These are phyloP conservation scores for Leuciscus waleckii DNA, from an alignment of 2,797 vertebrate species.

Conservation along the genomic window DNA sequence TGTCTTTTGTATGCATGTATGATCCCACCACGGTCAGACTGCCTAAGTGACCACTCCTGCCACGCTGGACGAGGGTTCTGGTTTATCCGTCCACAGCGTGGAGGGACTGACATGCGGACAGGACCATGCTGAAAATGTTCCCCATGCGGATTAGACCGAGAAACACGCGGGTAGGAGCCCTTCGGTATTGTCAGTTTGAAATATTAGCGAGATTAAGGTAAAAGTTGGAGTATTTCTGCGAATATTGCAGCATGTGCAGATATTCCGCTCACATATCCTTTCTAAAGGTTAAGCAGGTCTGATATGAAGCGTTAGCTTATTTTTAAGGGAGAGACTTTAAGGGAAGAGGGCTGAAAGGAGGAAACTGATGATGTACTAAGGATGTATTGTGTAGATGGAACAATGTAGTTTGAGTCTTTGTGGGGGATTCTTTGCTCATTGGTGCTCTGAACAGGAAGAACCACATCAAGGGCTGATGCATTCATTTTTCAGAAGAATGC, in stretches of 20 bases:
- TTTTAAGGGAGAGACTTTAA: background rate
- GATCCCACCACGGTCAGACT: conserved; percentile 10
- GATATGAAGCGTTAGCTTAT: background rate
- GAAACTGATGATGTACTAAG: conserved; percentile 5
- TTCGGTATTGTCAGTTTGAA: background rate
- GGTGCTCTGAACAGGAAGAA: background rate
- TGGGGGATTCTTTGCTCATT: background rate
- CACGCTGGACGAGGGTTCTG: conserved; percentile 30
- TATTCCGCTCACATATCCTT: background rate
- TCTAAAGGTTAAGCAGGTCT: background rate
- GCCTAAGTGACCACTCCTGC: conserved; percentile 45
- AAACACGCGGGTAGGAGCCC: conserved; percentile 64
- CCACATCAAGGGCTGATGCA: conserved; percentile 14
- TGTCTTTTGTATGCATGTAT: conserved; percentile 57
- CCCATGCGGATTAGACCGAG: conserved; percentile 67
- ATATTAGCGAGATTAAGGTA: background rate
- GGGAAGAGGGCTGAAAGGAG: conserved; percentile 36
- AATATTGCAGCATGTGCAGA: background rate
- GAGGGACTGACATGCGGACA: conserved; percentile 51
- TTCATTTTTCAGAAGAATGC: conserved; percentile 23
- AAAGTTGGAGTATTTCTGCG: background rate
- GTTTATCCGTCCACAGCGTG: conserved; percentile 13
- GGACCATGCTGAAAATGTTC: conserved; percentile 71
- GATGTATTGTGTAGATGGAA: background rate
- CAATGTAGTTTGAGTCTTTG: background rate